Evolutionary conservation across 53 echinoderm and acorn worm species (phyloP), one percentile per base, ranked within the genome.

Genomic region (Holothuria scabra): DNA sequence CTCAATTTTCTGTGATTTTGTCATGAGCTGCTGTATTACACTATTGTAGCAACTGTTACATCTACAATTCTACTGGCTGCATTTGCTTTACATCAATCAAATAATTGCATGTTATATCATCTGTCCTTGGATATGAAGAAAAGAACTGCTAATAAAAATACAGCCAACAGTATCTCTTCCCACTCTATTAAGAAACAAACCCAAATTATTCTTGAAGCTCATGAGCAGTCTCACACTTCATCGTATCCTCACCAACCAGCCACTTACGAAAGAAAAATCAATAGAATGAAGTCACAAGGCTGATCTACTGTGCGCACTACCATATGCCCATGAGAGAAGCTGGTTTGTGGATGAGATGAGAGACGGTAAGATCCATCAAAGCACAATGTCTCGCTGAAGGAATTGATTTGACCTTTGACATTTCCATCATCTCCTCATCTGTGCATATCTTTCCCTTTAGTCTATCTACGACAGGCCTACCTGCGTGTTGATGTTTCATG

Each of bases 401-500:
- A 72, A 72, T 72, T 72, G 72, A 72, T 72, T 72, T 72, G 48
- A 72, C 72, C 72, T 72, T 72, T 72, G 46, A 72, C 72, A 72
- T 72, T 72, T 72, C 72, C 44, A 72, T 72, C 72, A 72, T 44
- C 72, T 72, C 72, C 22, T 72, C 72, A 44, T 72, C 72, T 49
- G 28, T 72, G 72, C 41, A 41, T 72, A 72, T 72, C 72, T 23
- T 41, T 72, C 46, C 26, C 26, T 46, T 49, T 46, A 44, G n/a
- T 52, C 52, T 52, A 52, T 52, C 52, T 52, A 52, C 52, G 18
- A 52, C 52, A 52, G 18, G 52, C 52, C 18, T 52, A 52, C 52
- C 14, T 52, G 52, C 18, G 52, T 52, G 52, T 18, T 52, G 52
- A 52, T 52, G 52, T 52, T 52, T 52, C 52, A 16, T 3, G 52